Base-by-base conservation (phyloP, 2,797 vertebrate species). In the Darevskia mixta region DNA sequence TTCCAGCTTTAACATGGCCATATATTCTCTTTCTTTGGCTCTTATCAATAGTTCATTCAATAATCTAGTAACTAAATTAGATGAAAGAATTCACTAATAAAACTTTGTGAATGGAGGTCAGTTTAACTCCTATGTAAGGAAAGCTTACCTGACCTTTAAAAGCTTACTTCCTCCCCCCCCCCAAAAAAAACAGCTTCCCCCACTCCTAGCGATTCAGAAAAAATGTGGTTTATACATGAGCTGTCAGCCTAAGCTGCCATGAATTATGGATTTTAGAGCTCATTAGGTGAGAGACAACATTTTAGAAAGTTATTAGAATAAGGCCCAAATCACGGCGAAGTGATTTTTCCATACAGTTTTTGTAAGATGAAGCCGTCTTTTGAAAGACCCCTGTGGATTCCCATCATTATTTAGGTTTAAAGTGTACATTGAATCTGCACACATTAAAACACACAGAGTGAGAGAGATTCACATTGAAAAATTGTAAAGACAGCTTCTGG, bases 21-120 rank as follows among this genome's bases (percentile, higher is more conserved):
- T 88, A 41, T 55, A 32, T 83, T 83, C 8, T 72, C 32, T 43
- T 82, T 10, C 29, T 27, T 82, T 43, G 29, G 27, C 79, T 83
- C 23, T 73, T 61, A 71, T 83, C 75, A 83, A 35, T 75, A 58
- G 35, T 79, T 91, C 81, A 80, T 86, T 86, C 77, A 86, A 69
- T 10, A 75, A 72, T 80, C 49, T 67, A 55, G 35, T 29, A 8
- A 35, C 29, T 86, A 43, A 72, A 73, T 66, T 61, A 45, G 23
- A 80, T 66, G 69, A 27, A 80, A 80, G 45, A 66, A 67, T 75
- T 85, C 67, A 49, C 41, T 13, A 49, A 73, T 25, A 79, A 41
- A 79, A 79, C 77, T 61, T 23, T 72, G 38, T 85, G 87, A 80
- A 75, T 38, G 58, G 69, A 66, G 55, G 75, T 32, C 29, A 55